Base-by-base conservation (phyloP, 2,113 vertebrate genomes). In the Poeciliopsis retropinna region DNA sequence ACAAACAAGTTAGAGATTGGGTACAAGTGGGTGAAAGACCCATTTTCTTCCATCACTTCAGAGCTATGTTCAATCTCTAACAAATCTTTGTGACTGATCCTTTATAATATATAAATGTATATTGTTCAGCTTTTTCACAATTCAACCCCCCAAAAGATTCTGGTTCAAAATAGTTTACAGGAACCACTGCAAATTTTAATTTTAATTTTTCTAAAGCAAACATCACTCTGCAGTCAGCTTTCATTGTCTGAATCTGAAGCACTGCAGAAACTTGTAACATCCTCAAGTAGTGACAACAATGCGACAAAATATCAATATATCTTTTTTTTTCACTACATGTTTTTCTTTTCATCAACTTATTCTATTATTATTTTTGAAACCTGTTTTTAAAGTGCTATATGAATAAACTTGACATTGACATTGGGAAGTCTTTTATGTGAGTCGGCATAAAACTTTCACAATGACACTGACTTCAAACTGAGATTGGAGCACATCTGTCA, bases 391-490 rank as follows among this genome's bases (percentile, higher is more conserved):
- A 37, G 34, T 37, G 10, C 10, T 37, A 37, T 12, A 37, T 34
- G 34, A 37, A 11, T 37, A 37, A 37, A 37, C 12, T 37, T 37
- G 34, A 37, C 34, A 34, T 9, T 34, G 32, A 34, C 31, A 34
- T 34, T 34, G 32, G 29, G 17, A 61, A 15, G 27, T 19, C 1
- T 47, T 47, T 47, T 19, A 17, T 44, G 44, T 5, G 17, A 47
- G 44, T 47, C 44, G 19, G 17, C 17, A 47, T 47, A 47, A 47
- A 39, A 61, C 22, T 81, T 82, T 72, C 25, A 73, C 85, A 82
- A 70, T 68, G 12, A 80, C 39, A 63, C 85, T 85, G 87, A 80
- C 37, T 47, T 47, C 17, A 47, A 66, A 76, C 60, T 60, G 12
- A 72, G 28, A 76, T 51, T 19, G 57, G 44, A 79, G 37, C 64